Base-by-base conservation (phyloP, 2,888 invertebrate genomes). In the Mactromeris polynyma region DNA sequence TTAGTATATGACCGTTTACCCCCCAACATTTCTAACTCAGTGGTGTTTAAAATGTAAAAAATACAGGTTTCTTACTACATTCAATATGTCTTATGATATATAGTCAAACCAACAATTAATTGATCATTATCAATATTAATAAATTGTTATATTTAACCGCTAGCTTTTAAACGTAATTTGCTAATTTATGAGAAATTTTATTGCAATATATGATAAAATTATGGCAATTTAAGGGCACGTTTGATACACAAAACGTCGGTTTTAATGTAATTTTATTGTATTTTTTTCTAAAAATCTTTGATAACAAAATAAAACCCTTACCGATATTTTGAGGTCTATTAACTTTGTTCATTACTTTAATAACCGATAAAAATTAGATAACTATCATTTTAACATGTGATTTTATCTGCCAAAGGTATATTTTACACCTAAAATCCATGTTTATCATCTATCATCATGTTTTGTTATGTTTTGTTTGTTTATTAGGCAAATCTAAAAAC, bases 401-500 rank as follows among this genome's bases (percentile, higher is more conserved):
- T 64, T 64, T 21, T 64, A 64, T 64, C 26, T 9, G 11, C 4
- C 58, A 64, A 26, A 26, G 26, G 58, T 26, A 9, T 6, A 64
- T 4, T 64, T 64, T 64, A 64, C 58, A 64, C 58, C 58, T 64
- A n/a, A 64, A 64, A 64, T 46, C 58, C 58, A 64, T 64, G 14
- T 64, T 64, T 64, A 64, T 64, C 58, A 26, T 4, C n/a, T 9
- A 64, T 64, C 58, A 64, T 7, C 26, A 64, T 64, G 58, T 64
- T 64, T 64, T 64, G 26, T 64, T 64, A 64, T 64, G 58, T 64
- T 64, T 64, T 64, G 26, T 64, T 64, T 64, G 58, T 64, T 9
- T 64, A 64, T 64, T 26, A 64, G 58, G n/a, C 26, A 64, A 64
- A 64, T 64, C 58, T 46, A 46, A 64, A 64, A 64, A 64, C 58